Conservation (phyloP, 2,113 vertebrate genomes). For the Stegostoma tigrinum region DNA sequence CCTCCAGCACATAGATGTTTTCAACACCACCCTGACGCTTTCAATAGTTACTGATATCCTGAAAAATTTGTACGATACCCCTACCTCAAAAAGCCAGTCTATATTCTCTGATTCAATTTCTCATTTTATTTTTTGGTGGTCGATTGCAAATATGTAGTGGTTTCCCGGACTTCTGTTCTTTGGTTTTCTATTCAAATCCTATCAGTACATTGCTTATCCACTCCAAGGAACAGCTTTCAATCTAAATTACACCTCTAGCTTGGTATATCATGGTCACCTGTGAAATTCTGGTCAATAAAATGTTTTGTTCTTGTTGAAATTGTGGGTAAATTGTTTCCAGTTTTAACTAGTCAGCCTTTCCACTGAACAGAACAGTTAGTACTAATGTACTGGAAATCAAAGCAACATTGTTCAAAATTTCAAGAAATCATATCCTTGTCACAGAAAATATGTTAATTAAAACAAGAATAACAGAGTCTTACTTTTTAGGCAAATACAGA, state of each 20-base stretch:
- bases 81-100: not conserved
- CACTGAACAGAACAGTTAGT: not conserved
- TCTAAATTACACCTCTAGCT: not conserved
- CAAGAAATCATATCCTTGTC: too few relatives aligned
- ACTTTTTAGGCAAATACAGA: conserved; percentile 71
- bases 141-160: not conserved
- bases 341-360: not conserved
- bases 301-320: not conserved
- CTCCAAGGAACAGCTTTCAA: not conserved
- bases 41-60: not conserved
- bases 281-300: not conserved
- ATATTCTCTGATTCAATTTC: not conserved
- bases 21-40: not conserved
- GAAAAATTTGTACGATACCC: not conserved
- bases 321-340: not conserved
- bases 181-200: not conserved
- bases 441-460: too few relatives aligned
- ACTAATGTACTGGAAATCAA: not conserved
- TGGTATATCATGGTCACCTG: not conserved
- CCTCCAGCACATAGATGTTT: not conserved
- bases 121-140: not conserved
- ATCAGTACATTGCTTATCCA: not conserved
- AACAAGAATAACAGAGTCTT: not conserved
- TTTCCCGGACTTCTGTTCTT: not conserved
- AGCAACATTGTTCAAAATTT: not conserved